Evolutionary conservation across 2,888 invertebrate genomes (phyloP).

Genomic region (Drepana falcataria): DNA sequence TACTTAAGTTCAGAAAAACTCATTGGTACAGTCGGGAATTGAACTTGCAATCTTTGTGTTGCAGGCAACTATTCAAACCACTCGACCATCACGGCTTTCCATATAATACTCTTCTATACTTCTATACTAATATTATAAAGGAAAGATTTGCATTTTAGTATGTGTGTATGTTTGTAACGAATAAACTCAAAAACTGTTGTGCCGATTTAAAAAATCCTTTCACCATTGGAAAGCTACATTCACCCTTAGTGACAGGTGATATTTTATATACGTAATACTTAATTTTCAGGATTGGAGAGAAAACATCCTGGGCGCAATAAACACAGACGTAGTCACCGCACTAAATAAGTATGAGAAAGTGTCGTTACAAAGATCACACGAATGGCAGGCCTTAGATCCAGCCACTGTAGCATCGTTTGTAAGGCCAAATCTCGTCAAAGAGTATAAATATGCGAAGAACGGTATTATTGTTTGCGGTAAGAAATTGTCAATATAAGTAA

Average conservation of each 20-base stretch:
- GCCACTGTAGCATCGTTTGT: constrained; percentile 45
- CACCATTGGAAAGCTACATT: too few relatives aligned
- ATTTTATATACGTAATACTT: background rate
- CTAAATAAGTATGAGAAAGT: constrained; percentile 53
- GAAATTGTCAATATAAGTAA: constrained; percentile 7
- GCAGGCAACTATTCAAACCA: too few relatives aligned
- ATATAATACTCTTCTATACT: too few relatives aligned
- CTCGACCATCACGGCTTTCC: too few relatives aligned
- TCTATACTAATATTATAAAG: too few relatives aligned
- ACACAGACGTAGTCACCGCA: constrained; percentile 48
- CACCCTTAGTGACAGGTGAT: background rate
- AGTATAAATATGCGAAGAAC: constrained; percentile 54
- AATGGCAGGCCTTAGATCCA: constrained; percentile 56
- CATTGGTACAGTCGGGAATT: too few relatives aligned
- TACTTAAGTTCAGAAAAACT: too few relatives aligned
- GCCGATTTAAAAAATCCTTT: too few relatives aligned
- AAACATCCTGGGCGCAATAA: constrained; percentile 44
- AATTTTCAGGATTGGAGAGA: constrained; percentile 49
- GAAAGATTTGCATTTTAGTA: too few relatives aligned
- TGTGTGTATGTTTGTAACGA: too few relatives aligned
- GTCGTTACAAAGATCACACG: constrained; percentile 23
- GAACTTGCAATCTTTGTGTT: too few relatives aligned
- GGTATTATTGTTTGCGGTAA: constrained; percentile 56
- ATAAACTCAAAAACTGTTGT: too few relatives aligned
- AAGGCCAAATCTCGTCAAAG: constrained; percentile 44